Base-by-base conservation (phyloP, 2,888 invertebrate species). In the Macrophya annulata region DNA sequence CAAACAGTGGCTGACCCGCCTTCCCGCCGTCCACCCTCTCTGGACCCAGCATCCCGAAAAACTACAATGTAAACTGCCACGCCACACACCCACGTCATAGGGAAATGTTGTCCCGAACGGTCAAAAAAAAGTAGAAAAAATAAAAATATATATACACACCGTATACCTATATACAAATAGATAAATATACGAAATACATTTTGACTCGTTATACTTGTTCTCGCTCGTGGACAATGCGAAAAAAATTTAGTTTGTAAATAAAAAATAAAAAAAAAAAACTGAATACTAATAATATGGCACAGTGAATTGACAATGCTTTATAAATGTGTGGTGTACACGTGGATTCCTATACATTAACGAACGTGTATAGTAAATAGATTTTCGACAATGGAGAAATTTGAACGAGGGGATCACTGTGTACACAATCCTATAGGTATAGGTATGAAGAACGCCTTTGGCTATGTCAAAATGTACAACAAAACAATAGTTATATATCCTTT, bases 1-100 rank as follows among this genome's bases (percentile, higher is more conserved):
- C 90, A 92, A 91, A 92, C 91, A 92, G 90, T 89, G 89, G 88
- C 88, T 87, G 88, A 88, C 89, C 91, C 90, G 90, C 91, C 91
- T 90, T 88, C 89, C 90, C 91, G 90, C 90, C 81, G 59, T 81
- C 81, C 81, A 43, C 40, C 62, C 81, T 81, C 81, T 40, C 81
- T 59, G 81, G 59, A 81, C 59, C 81, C 81, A 81, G 81, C 81
- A 62, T 62, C 81, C 81, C 81, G 59, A 81, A 62, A 81, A 59
- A 81, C 59, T 62, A 81, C 81, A 81, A 81, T 81, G 81, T 81
- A 81, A 81, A 81, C 81, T 81, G 81, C 81, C 81, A 81, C 62
- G 45, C 81, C 81, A 62, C 81, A 81, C 81, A 81, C 21, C 59
- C 81, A 43, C 59, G 81, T 81, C 62, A 62, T 81, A 81, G 59